Evolutionary conservation across 1,140 invertebrate species (phyloP).

Genomic region (Trichomalopsis sarcophagae): DNA sequence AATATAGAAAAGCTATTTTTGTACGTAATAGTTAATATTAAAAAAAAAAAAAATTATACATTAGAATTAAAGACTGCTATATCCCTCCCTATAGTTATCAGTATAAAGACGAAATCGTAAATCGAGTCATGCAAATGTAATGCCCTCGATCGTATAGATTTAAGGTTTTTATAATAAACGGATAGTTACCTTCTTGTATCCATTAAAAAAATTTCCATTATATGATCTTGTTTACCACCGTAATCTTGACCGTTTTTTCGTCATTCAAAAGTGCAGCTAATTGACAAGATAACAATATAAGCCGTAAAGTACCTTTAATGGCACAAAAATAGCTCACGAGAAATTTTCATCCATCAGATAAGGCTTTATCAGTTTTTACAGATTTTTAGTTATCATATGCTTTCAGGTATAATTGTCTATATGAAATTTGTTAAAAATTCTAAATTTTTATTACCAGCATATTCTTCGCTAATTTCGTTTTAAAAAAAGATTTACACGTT

Average conservation of each 20-base stretch:
- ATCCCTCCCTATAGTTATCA: neutral
- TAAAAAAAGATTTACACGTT: too few species aligned
- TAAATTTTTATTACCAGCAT: too few species aligned
- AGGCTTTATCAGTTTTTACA: neutral
- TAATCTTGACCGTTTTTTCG: neutral
- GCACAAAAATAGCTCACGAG: neutral
- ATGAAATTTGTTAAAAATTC: neutral
- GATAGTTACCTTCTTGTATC: neutral
- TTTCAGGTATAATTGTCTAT: neutral
- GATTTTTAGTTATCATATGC: neutral
- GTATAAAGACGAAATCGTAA: neutral
- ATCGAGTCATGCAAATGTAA: neutral
- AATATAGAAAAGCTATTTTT: neutral
- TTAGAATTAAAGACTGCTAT: neutral
- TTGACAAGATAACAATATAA: neutral
- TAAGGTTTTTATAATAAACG: neutral
- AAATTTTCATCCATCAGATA: neutral
- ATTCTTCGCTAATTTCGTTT: too few species aligned
- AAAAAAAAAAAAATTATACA: neutral
- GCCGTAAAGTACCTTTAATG: neutral
- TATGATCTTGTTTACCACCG: neutral
- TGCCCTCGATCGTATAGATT: neutral
- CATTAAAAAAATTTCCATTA: neutral
- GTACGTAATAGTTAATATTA: neutral
- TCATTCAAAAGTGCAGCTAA: neutral